Base-by-base conservation (phyloP, 1,140 invertebrate genomes). In the Zaprionus camerounensis region DNA sequence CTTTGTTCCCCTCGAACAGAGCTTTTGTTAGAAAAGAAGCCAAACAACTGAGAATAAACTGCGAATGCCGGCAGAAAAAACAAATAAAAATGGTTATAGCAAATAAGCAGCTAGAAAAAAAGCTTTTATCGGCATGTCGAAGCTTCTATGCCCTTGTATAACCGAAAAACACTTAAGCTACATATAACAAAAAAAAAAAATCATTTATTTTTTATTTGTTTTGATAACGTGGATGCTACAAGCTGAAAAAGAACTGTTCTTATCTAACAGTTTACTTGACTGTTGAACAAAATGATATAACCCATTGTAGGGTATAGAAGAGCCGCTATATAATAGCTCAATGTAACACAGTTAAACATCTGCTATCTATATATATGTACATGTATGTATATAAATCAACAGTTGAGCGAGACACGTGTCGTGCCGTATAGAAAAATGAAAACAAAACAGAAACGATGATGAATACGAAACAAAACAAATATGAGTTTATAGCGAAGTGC, bases 391-490 rank as follows among this genome's bases (percentile, higher is more conserved):
- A 34, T 51, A 20, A 28, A 17, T 15, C 9, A 34, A 59, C 6
- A n/a, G 13, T 36, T 5, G 38, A 53, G 26, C 56, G 7, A 17
- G 13, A 53, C 61, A 71, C 61, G 68, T 38, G 73, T 11, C 31
- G 51, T 9, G 2, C 2, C 17, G 36, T 46, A 46, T 36, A 51
- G 53, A 55, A 65, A n/a, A 56, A 15, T n/a, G 15, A 28, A 70
- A 70, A 64, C 68, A 76, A 71, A 76, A 71, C 53, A 76, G 3
- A 64, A 55, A 0, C 61, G 34, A 36, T 15, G 41, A 58, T 49
- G 46, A 53, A 26, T 55, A 31, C 53, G 51, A 75, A 63, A 75
- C 53, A 76, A 76, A 71, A 36, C 38, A 69, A 62, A 69, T 24
- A 41, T 15, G 22, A 17, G 31, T 51, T 71, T 28, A 44, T 28